Percentiles rank a stretch among this genome's conserved stretches.
phyloP scores from a whole-genome alignment of 1,140 invertebrate species.

The Pogonomyrmex californicus region DNA sequence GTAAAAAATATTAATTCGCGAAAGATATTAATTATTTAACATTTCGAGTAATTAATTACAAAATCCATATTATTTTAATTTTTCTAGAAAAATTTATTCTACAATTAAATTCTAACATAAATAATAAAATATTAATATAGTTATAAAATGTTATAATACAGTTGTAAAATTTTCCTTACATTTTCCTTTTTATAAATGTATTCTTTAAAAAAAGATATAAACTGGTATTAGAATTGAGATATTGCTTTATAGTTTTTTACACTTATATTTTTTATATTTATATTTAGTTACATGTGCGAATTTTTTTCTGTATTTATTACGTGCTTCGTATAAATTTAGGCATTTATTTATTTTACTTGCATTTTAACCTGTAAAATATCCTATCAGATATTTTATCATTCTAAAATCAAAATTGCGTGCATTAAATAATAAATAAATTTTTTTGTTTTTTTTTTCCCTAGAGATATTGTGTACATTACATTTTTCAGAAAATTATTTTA shows the following conservation, averaged over 20 bases:
- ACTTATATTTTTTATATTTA: slow-evolving; percentile 3
- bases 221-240: neutral
- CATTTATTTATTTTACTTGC: slow-evolving; percentile 13
- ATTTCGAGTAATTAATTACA: neutral
- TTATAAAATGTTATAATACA: neutral
- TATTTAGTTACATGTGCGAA: slow-evolving; percentile 7
- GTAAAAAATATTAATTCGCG: neutral
- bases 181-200: slow-evolving; percentile 1
- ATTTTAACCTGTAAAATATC: slow-evolving; percentile 13
- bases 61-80: slow-evolving; percentile 3
- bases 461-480: neutral
- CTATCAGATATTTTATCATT: slow-evolving; percentile 2
- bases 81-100: neutral
- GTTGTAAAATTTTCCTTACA: neutral
- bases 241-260: neutral
- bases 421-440: slow-evolving; percentile 33
- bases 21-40: slow-evolving; percentile 7
- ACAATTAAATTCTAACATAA: slow-evolving; percentile 1
- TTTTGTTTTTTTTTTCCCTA: neutral
- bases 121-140: neutral
- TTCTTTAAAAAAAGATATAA: neutral
- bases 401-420: slow-evolving; percentile 7
- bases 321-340: slow-evolving; percentile 22
- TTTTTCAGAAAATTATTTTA: neutral
- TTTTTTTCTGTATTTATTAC: slow-evolving; percentile 6